These are phyloP conservation scores for Camponotus floridanus DNA, from an alignment of 1,140 invertebrate genomes.

Conservation along the genomic window DNA sequence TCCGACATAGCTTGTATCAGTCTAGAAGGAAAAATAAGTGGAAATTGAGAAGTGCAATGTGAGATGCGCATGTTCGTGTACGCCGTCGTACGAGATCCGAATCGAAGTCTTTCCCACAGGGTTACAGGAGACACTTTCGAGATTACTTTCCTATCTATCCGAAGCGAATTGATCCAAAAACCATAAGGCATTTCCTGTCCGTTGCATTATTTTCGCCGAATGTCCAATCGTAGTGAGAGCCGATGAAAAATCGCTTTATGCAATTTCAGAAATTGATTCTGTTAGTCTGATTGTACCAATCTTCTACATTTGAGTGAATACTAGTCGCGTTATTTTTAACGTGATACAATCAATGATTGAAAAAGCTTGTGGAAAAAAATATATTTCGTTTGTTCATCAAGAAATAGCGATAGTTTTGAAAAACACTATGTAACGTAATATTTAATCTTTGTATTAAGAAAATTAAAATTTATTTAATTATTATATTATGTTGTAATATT, in stretches of 20 bases:
- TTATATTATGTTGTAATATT: too few species aligned
- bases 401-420: neutral
- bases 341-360: conserved; percentile 19
- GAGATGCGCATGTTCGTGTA: conserved; percentile 53
- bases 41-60: conserved; percentile 26
- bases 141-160: conserved; percentile 77
- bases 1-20: neutral
- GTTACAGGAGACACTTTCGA: conserved; percentile 78
- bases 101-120: conserved; percentile 75
- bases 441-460: neutral
- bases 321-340: conserved; percentile 47
- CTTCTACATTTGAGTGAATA: conserved; percentile 38
- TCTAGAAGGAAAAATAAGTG: conserved; percentile 12
- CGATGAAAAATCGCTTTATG: conserved; percentile 64
- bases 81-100: conserved; percentile 67
- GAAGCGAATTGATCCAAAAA: conserved; percentile 73
- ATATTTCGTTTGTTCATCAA: neutral
- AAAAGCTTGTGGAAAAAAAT: neutral
- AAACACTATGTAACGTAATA: neutral
- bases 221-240: conserved; percentile 68
- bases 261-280: conserved; percentile 66
- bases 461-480: too few species aligned
- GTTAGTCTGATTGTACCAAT: conserved; percentile 25
- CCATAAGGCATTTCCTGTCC: conserved; percentile 72
- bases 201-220: conserved; percentile 70